phyloP scores from a whole-genome alignment of 2,113 vertebrate species.

The Hyperoodon ampullatus region DNA sequence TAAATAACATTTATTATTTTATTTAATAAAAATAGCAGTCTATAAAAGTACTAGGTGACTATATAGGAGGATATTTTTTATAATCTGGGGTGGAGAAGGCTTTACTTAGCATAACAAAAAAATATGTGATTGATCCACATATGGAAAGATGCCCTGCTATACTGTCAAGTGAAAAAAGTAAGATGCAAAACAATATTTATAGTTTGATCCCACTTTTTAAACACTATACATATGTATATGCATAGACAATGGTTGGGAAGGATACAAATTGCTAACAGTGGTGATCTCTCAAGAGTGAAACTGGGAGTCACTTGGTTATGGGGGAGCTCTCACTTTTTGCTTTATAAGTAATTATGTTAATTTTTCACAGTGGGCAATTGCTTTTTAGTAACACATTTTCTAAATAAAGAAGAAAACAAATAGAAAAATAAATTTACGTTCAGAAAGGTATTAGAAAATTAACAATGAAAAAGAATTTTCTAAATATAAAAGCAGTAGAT shows the following conservation, averaged over 20 bases:
- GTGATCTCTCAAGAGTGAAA: neutral
- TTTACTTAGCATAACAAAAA: constrained; percentile 9
- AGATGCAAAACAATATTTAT: neutral
- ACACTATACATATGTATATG: neutral
- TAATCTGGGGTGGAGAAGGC: neutral
- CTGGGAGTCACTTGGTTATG: neutral
- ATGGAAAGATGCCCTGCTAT: neutral
- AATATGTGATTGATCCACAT: neutral
- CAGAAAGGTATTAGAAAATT: neutral
- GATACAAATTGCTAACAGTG: neutral
- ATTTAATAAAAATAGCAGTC: too few relatives aligned
- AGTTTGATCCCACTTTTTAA: neutral
- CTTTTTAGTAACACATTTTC: neutral
- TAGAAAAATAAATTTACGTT: neutral
- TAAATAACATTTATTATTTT: too few relatives aligned
- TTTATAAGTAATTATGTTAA: neutral
- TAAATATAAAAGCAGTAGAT: neutral
- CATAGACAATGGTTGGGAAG: neutral
- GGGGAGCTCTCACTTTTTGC: neutral
- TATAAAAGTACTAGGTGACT: neutral
- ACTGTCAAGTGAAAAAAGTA: constrained; percentile 12
- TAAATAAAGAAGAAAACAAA: neutral
- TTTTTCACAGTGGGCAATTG: neutral
- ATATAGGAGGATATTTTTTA: neutral
- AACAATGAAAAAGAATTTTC: neutral